Conservation (phyloP, 2,888 invertebrate species). For the Aphidius colemani region DNA sequence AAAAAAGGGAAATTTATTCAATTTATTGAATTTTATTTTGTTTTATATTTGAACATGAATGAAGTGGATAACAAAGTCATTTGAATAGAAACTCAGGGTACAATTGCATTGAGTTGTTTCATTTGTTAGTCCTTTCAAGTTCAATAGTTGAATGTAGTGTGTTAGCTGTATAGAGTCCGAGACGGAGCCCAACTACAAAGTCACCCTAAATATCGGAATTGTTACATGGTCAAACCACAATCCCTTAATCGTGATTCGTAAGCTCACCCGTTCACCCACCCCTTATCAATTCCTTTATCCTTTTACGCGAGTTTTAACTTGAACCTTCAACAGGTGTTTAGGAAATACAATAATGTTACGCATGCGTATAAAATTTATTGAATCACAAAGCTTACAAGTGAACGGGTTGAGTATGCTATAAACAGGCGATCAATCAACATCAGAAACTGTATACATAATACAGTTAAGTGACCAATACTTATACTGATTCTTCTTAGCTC, state of each 20-base stretch:
- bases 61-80: neutral
- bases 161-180: conserved; percentile 4
- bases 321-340: conserved; percentile 60
- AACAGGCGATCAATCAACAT: no score
- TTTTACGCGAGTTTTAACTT: conserved; percentile 53
- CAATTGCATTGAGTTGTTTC: no score
- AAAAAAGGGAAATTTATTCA: no score
- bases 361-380: conserved; percentile 53
- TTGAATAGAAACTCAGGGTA: neutral
- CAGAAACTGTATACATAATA: no score
- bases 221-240: conserved; percentile 56
- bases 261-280: conserved; percentile 5
- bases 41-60: no score
- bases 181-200: conserved; percentile 23
- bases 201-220: conserved; percentile 45
- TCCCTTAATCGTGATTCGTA: conserved; percentile 52
- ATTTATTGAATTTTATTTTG: no score
- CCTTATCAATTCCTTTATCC: conserved; percentile 25
- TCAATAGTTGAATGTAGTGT: no score
- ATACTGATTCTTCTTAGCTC: no score
- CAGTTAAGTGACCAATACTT: no score
- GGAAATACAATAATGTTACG: conserved; percentile 60
- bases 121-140: no score
- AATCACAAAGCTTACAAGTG: conserved; percentile 45
- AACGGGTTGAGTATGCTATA: no score